A percentile compares a stretch with the other conserved stretches of the same genome.
These are phyloP conservation scores for Drosophila nasuta DNA, from an alignment of 1,140 invertebrate genomes.

Conservation along the genomic window DNA sequence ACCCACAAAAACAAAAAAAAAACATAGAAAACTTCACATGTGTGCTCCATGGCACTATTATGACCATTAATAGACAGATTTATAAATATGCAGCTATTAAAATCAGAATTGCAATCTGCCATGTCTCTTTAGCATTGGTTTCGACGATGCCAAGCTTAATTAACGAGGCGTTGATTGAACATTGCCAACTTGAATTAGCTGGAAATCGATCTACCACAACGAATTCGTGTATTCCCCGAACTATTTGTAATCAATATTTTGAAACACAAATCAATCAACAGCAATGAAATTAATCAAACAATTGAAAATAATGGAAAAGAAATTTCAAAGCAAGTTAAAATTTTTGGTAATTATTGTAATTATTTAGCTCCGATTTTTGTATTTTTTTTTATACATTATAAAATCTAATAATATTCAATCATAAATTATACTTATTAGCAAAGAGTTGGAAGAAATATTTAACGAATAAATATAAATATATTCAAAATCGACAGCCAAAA, in stretches of 20 bases:
- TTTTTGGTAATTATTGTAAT: no score
- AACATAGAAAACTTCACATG: slow-evolving; percentile 44
- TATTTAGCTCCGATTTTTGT: no score
- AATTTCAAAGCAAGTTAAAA: no score
- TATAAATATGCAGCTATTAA: slow-evolving; percentile 49
- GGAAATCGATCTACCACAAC: not conserved
- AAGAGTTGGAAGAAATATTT: no score
- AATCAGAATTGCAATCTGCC: slow-evolving; percentile 68
- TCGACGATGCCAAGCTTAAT: slow-evolving; percentile 52
- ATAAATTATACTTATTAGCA: no score
- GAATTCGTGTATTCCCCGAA: not conserved
- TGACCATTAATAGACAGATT: not conserved
- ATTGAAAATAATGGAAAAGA: not conserved
- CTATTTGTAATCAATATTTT: slow-evolving; percentile 13
- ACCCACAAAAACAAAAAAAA: slow-evolving; percentile 31
- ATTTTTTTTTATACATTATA: no score
- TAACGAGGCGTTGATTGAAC: slow-evolving; percentile 70
- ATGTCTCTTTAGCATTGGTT: slow-evolving; percentile 52
- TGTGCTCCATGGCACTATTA: slow-evolving; percentile 29
- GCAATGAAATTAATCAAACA: not conserved
- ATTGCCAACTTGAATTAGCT: slow-evolving; percentile 34
- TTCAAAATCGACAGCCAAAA: no score
- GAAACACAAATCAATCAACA: slow-evolving; percentile 8
- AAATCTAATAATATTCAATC: no score
- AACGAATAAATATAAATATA: no score